Evolutionary conservation across 2,797 vertebrate genomes (phyloP).

Genomic region (Scyliorhinus canicula): DNA sequence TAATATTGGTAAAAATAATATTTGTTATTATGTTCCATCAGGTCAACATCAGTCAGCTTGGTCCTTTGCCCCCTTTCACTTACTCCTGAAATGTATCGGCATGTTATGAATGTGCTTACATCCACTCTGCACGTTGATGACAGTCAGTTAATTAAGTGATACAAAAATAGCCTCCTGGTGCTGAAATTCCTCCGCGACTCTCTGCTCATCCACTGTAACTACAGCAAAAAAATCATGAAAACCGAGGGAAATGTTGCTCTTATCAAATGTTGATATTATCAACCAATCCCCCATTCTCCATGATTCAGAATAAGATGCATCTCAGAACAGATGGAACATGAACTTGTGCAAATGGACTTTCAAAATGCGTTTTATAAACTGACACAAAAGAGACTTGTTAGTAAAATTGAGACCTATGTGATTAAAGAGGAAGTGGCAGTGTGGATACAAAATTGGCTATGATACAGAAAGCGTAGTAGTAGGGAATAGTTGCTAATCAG

Average conservation of each 20-base stretch:
- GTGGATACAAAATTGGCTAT: not conserved
- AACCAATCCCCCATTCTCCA: not conserved
- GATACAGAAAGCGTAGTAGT: not conserved
- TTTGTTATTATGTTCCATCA: not conserved
- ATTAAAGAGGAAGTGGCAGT: not conserved
- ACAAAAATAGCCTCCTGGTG: not conserved
- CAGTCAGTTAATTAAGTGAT: not conserved
- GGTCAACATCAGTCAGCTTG: not conserved
- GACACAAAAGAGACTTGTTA: not conserved
- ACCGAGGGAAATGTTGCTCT: not conserved
- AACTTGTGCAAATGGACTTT: not conserved
- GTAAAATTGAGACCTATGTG: not conserved
- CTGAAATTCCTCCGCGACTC: not conserved
- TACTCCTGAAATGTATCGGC: not conserved
- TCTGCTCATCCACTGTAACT: not conserved
- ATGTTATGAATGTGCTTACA: not conserved
- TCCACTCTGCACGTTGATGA: too few relatives aligned
- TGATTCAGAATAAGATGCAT: not conserved
- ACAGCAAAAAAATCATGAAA: not conserved
- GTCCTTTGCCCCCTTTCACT: not conserved
- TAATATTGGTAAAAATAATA: not conserved
- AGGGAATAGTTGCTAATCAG: not conserved
- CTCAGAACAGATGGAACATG: not conserved
- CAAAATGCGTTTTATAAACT: not conserved
- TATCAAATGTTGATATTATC: not conserved